Base-by-base conservation (phyloP, 2,888 invertebrate species). In the Hydraecia micacea region DNA sequence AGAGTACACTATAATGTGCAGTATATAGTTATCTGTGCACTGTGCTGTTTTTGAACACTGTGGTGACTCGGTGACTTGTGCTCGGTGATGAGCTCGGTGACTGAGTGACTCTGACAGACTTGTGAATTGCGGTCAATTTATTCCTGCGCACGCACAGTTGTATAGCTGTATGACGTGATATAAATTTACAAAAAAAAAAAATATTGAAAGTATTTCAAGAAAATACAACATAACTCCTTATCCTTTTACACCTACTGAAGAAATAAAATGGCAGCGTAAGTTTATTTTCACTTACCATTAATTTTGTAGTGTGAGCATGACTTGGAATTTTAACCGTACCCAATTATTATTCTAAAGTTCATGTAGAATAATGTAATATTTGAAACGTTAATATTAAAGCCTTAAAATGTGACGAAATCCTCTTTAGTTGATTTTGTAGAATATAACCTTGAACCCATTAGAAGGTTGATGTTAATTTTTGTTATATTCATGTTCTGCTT, bases 251-350 rank as follows among this genome's bases (percentile, higher is more conserved):
- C 9, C 15, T 18, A 6, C 42, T 25, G 36, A 67, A 46, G 36
- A 79, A 67, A 77, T 46, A 79, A n/a, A 79, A 80, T 80, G 79
- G 79, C 79, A 83, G 78, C 79, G 79, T 80, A 80, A 80, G 79
- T 79, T 36, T 55, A 62, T 39, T 80, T 28, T 46, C 25, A 25
- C 9, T 62, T 32, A 39, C 9, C 8, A 42, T 21, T 32, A 11
- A n/a, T 81, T 65, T 55, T 46, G 36, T 82, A 28, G 32, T 52
- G 28, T 60, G 28, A 77, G 84, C 83, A 79, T 79, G 84, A 83
- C 79, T 83, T 83, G 36, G 60, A 36, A 36, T 77, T 77, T 60
- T 83, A 42, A 2, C 42, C 52, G 9, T 52, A 62, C 0, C 58
- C 7, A 46, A 55, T 6, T 42, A 55, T 6, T 42, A 28, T 3